Evolutionary conservation across 2,888 invertebrate species (phyloP).

Genomic region (Drosophila fungiperda): DNA sequence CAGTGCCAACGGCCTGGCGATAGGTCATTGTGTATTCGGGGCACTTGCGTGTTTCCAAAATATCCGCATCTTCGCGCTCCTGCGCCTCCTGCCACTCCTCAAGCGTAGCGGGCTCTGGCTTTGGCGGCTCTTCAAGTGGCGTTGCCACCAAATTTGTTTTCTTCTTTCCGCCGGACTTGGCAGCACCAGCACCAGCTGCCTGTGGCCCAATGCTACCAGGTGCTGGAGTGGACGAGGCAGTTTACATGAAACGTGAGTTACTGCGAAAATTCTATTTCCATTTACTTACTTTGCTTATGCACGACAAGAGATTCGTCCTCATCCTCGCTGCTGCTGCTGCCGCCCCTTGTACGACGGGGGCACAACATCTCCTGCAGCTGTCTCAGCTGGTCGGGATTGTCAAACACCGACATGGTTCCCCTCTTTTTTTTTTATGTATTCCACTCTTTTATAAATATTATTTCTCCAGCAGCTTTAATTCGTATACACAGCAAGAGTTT

Average conservation of each 20-base stretch:
- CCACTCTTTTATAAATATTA: constrained; percentile 3
- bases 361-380: constrained; percentile 77
- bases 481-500: constrained; percentile 24
- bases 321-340: constrained; percentile 75
- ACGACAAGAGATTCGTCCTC: constrained; percentile 60
- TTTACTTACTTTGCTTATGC: constrained; percentile 70
- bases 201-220: constrained; percentile 85
- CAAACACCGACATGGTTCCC: constrained; percentile 81
- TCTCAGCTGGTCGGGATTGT: constrained; percentile 79
- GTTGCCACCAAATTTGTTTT: constrained; percentile 63
- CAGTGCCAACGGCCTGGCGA: constrained; percentile 93
- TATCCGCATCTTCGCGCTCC: constrained; percentile 86
- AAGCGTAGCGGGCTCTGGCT: constrained; percentile 62
- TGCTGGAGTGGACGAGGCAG: constrained; percentile 74
- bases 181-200: constrained; percentile 6
- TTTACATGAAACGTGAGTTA: neutral
- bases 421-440: neutral
- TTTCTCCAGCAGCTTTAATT: constrained; percentile 4
- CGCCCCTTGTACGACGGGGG: constrained; percentile 66
- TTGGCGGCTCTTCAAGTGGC: constrained; percentile 48
- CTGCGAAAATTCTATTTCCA: neutral
- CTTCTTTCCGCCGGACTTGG: constrained; percentile 26
- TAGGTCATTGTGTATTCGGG: constrained; percentile 93
- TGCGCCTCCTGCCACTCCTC: constrained; percentile 85
- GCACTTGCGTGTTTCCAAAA: constrained; percentile 87